Evolutionary conservation across 2,113 vertebrate species (phyloP), one percentile per base, ranked within the genome.

Genomic region (Aldabrachelys gigantea): DNA sequence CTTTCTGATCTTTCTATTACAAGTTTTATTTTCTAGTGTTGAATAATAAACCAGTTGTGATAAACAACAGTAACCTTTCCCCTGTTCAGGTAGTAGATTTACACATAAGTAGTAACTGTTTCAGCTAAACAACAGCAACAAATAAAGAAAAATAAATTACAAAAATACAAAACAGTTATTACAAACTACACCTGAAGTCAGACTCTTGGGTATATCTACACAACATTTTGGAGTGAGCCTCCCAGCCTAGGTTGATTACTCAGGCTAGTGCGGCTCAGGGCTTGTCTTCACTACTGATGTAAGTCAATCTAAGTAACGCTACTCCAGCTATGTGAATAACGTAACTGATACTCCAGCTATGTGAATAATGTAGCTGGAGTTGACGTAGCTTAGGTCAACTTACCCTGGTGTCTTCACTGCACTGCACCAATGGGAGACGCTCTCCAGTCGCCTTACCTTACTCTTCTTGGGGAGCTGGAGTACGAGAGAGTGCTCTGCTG

Each of bases 161-260:
- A 52, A 80, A 19, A 3, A 80, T 53, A 53, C 27, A 53, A 80
- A 53, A 50, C 25, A 49, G 57, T 27, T 62, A 31, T 22, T 62
- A 84, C 81, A 78, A 72, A 76, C 83, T 92, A 91, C 72, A 94
- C 22, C 93, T 94, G 80, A 92, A 97, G 92, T 91, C 95, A 97
- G 91, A 57, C 86, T 93, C 94, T 93, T 92, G 88, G 92, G 22
- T 57, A 27, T 27, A 57, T 27, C 10, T 57, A 57, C 25, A 57
- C 56, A 57, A 57, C 25, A 27, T 57, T 57, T 25, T 69, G 62
- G 14, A 69, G 62, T 3, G 31, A 69, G 14, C 14, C 59, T 8
- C 59, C 14, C 59, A 65, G 29, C 62, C 59, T 31, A 65, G 59
- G 59, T 35, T 65, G 62, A 16, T 62, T 29, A 62, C 59, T 62